Evolutionary conservation across 2,888 invertebrate species (phyloP).

Genomic region (Electrophaes corylata): DNA sequence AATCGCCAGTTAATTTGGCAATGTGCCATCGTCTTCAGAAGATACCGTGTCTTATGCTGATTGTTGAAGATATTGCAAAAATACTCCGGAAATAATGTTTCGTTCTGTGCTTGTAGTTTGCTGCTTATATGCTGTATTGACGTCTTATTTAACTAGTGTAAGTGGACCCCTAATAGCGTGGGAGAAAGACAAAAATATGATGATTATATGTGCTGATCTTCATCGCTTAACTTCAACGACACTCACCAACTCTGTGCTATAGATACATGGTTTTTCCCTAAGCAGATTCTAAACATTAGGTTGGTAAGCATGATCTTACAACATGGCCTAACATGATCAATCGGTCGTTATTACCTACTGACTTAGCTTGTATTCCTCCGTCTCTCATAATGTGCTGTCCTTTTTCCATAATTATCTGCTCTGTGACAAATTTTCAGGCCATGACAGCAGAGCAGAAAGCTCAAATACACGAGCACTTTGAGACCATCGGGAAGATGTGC

Average conservation of each 20-base stretch:
- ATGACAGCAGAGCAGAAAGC: constrained; percentile 67
- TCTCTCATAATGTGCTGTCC: no score
- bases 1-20: constrained; percentile 28
- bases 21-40: constrained; percentile 30
- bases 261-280: no score
- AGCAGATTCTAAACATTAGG: no score
- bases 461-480: constrained; percentile 62
- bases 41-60: background rate
- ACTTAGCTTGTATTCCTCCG: no score
- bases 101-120: constrained; percentile 45
- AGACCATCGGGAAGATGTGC: constrained; percentile 59
- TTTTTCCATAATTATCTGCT: background rate
- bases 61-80: constrained; percentile 23
- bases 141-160: constrained; percentile 50
- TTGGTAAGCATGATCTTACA: no score
- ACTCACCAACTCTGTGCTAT: no score
- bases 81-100: constrained; percentile 46
- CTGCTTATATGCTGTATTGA: constrained; percentile 47
- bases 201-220: no score
- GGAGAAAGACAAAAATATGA: no score
- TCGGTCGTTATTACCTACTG: no score
- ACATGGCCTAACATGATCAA: no score
- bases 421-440: constrained; percentile 50
- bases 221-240: no score
- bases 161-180: constrained; percentile 42